Evolutionary conservation across 2,888 invertebrate species (phyloP), one percentile per base, ranked within the genome.

Genomic region (Thymelicus acteon): DNA sequence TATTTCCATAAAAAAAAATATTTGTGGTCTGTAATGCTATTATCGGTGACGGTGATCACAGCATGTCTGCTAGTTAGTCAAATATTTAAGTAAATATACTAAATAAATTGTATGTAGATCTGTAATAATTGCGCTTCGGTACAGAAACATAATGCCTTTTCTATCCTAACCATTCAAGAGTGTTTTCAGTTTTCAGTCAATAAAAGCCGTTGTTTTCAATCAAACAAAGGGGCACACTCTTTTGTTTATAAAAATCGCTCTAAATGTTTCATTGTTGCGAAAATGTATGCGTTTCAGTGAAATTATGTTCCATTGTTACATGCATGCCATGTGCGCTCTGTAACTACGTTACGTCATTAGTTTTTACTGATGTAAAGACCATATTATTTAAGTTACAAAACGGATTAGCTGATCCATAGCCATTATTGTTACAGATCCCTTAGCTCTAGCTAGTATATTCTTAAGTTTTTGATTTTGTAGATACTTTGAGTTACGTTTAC

Each of bases 251-350:
- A 65, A 47, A 66, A 72, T 66, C 62, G 65, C 44, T 48, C 54
- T 68, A 67, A 72, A 65, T 72, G 60, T 60, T 70, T 65, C 64
- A 49, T 64, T 70, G 70, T 70, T 70, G 19, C 52, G 19, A 49
- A 70, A 70, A 12, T 39, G 60, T 70, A 37, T 70, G 60, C 60
- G 60, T 70, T 70, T 70, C 60, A 60, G 70, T 65, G 70, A 67
- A 60, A 74, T 67, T 70, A 64, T 69, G 69, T 40, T 63, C 74
- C 57, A 74, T 74, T 74, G 72, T 74, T 68, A 67, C 58, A 63
- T 68, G 71, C 72, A 73, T 71, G 66, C 44, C 58, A 63, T 69
- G 66, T 72, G 48, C 48, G 60, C 61, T 71, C 49, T 72, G 66
- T 73, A 69, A 74, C 62, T 31, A 7, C 31, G 19, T 75, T 75